A percentile compares a stretch with the other conserved stretches of the same genome.
Evolutionary conservation across 2,113 vertebrate species (phyloP).

Genomic region (Brevimyrus niger): DNA sequence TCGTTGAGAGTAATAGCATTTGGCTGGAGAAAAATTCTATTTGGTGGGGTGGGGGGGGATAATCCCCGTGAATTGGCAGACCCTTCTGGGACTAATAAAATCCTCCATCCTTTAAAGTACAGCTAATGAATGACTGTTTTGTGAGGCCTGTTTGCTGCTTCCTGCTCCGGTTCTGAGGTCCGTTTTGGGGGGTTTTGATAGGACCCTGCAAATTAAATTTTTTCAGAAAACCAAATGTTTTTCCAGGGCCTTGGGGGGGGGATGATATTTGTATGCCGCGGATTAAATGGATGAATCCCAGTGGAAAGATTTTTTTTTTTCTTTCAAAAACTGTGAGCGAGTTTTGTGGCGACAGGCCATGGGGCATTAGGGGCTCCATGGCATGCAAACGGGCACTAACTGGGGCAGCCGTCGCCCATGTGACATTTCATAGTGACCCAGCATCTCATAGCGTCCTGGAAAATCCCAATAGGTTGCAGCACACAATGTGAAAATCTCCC

Average conservation of each 20-base stretch:
- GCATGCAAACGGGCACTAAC: slow-evolving; percentile 27
- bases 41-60: slow-evolving; percentile 44
- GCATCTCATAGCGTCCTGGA: slow-evolving; percentile 42
- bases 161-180: slow-evolving; percentile 26
- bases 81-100: slow-evolving; percentile 52
- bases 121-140: slow-evolving; percentile 40
- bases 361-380: slow-evolving; percentile 20
- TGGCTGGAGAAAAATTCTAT: slow-evolving; percentile 59
- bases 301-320: neutral
- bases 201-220: slow-evolving; percentile 33
- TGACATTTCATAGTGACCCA: slow-evolving; percentile 45
- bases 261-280: slow-evolving; percentile 34
- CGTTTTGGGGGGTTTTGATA: slow-evolving; percentile 26
- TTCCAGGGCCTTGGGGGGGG: slow-evolving; percentile 12
- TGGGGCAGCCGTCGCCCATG: slow-evolving; percentile 50
- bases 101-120: slow-evolving; percentile 41
- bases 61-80: slow-evolving; percentile 48
- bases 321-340: neutral
- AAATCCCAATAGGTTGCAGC: slow-evolving; percentile 51
- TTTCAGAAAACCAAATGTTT: slow-evolving; percentile 24
- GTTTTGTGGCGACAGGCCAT: slow-evolving; percentile 12
- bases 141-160: slow-evolving; percentile 31
- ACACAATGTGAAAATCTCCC: neutral
- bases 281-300: neutral
- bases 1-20: slow-evolving; percentile 55